Evolutionary conservation across 2,797 vertebrate species (phyloP).

Genomic region (Schizopygopsis malacanthus): DNA sequence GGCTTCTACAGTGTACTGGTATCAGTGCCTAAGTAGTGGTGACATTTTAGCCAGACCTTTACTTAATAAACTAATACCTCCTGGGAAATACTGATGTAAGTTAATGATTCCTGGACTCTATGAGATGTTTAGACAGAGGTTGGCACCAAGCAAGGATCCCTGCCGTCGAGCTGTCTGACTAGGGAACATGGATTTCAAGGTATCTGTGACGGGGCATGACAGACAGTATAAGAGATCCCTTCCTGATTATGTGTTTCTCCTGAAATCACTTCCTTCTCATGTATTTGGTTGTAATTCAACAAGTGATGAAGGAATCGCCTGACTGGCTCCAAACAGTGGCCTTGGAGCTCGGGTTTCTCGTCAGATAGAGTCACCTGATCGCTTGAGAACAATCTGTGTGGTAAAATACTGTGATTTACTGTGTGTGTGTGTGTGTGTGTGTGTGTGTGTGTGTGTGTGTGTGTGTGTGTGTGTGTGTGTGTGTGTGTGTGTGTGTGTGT

Average conservation of each 20-base stretch:
- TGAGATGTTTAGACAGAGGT: conserved; percentile 1
- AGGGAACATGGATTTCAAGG: conserved; percentile 8
- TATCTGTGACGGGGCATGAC: conserved; percentile 30
- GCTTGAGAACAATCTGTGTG: conserved; percentile 68
- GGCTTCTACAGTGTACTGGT: not conserved
- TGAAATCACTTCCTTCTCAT: conserved; percentile 29
- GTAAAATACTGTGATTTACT: conserved; percentile 61
- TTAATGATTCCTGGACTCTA: conserved; percentile 35
- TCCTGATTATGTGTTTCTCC: conserved; percentile 26
- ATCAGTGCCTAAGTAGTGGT: not conserved
- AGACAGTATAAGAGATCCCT: conserved; percentile 4
- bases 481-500: too few relatives aligned
- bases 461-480: too few relatives aligned
- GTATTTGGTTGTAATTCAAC: conserved; percentile 12
- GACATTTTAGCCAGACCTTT: conserved; percentile 40
- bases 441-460: too few relatives aligned
- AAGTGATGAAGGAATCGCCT: conserved; percentile 50
- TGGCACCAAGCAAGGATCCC: not conserved
- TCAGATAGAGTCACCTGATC: conserved; percentile 72
- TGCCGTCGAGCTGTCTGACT: not conserved
- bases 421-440: conserved; percentile 60
- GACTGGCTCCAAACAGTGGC: conserved; percentile 56
- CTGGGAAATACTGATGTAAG: conserved; percentile 28
- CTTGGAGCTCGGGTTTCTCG: conserved; percentile 65
- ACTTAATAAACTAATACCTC: conserved; percentile 22